Base-by-base conservation (phyloP, 1,140 invertebrate genomes). In the Tetragonula clypearis region DNA sequence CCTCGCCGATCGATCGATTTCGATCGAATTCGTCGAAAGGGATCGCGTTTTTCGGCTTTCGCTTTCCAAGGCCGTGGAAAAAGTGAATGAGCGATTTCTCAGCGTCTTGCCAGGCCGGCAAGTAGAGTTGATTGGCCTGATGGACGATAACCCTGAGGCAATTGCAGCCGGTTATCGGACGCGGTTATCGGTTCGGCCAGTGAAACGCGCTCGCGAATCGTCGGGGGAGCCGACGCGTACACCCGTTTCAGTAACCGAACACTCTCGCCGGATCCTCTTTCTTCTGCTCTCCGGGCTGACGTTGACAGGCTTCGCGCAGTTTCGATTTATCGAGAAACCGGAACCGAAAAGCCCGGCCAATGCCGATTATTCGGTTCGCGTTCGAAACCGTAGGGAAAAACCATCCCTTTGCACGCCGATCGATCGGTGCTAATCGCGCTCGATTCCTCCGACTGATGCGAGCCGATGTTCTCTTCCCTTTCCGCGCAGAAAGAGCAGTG, bases 251-350 rank as follows among this genome's bases (percentile, higher is more conserved):
- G 92, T 92, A 93, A 93, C 89, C 91, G 85, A 92, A 91, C 86
- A 93, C 90, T 83, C 87, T 83, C 87, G 65, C 26, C 65, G 66
- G 90, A 93, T 93, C 92, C 92, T 91, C 91, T 93, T 93, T 93
- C 93, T 92, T 30, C 91, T 85, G 88, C 88, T 88, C 88, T 86
- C 82, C 53, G 41, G 41, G 65, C 90, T 88, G 89, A 90, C 75
- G 91, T 93, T 93, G 90, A 90, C 90, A 91, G 93, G 93, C 93
- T 94, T 93, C 93, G 84, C 79, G 58, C 88, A 85, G 92, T 93
- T 94, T 94, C 93, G 93, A 94, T 93, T 93, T 93, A 94, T 93
- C 92, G 93, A 93, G 92, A 93, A 94, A 94, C 93, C 91, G 92
- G 91, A 94, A 93, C 92, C 93, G 91, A 87, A 87, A 87, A 87